Evolutionary conservation across 2,888 invertebrate species (phyloP).

Genomic region (Thera britannica): DNA sequence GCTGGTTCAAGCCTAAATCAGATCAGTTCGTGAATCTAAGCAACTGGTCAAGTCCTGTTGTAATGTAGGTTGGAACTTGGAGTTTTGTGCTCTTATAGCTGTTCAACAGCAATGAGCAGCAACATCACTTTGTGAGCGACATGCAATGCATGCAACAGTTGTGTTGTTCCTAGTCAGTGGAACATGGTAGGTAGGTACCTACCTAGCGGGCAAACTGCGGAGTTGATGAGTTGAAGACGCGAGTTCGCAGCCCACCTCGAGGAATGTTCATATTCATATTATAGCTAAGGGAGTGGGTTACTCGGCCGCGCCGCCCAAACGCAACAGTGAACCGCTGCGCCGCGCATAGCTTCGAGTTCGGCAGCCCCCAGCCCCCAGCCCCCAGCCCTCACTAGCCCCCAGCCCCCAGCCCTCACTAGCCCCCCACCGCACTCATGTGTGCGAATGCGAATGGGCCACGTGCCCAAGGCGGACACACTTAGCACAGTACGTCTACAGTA

Average conservation of each 20-base stretch:
- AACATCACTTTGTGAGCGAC: too few relatives aligned
- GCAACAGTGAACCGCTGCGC: constrained; percentile 56
- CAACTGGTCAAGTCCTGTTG: too few relatives aligned
- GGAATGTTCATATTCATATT: constrained; percentile 72
- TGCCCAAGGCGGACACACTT: too few relatives aligned
- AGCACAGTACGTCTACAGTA: too few relatives aligned
- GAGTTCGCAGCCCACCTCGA: constrained; percentile 63
- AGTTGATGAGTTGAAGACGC: constrained; percentile 67
- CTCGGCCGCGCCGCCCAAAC: constrained; percentile 55
- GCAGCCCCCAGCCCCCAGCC: not conserved
- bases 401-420: not conserved
- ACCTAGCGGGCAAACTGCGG: constrained; percentile 28
- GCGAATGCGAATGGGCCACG: too few relatives aligned
- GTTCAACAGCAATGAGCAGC: too few relatives aligned
- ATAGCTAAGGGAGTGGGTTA: constrained; percentile 54
- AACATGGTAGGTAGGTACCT: not conserved
- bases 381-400: not conserved
- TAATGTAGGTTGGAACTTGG: too few relatives aligned
- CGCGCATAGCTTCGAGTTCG: constrained; percentile 25
- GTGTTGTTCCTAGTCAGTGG: not conserved
- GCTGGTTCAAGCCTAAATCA: too few relatives aligned
- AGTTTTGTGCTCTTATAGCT: too few relatives aligned
- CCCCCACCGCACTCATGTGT: not conserved
- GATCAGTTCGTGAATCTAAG: too few relatives aligned
- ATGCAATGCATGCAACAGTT: too few relatives aligned